Evolutionary conservation across 2,888 invertebrate genomes (phyloP), one percentile per base, ranked within the genome.

Genomic region (Dione juno): DNA sequence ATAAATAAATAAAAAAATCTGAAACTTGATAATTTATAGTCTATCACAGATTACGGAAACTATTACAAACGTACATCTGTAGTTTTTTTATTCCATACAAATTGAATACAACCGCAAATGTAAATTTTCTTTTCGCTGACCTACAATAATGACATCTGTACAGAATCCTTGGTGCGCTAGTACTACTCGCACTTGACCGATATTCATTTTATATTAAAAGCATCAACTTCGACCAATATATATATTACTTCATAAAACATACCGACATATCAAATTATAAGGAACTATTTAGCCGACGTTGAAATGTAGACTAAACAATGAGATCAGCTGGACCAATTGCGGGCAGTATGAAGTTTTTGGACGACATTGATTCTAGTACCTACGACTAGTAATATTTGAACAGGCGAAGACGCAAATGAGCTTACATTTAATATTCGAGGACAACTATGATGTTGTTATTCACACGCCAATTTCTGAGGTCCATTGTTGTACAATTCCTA

Each of bases 271-370:
- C 65, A 67, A 76, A 74, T 76, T 58, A 69, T 72, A 74, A 72
- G 74, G 71, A 77, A 78, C 77, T 71, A 86, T 88, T 87, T 86
- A 80, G 78, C 75, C 83, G 78, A 79, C 84, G 82, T 78, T 80
- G 77, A 77, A 72, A 77, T 72, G 88, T 89, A 92, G 92, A 92
- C 92, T 92, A 92, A 92, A 92, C 92, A 92, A 91, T 92, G 92
- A 91, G 88, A 88, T 92, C 92, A 92, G 87, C 85, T 84, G 84
- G 78, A 79, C 73, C 69, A 71, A 76, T 74, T 74, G 77, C 73
- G 74, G 75, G 57, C 69, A 69, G 78, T 76, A 78, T 82, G 81
- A 79, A 81, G 71, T 80, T 78, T 76, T 78, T 78, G 80, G 82
- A 84, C 83, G 87, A 86, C 86, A 83, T 81, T 79, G 82, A 81